A percentile compares a stretch with the other conserved stretches of the same genome.
phyloP scores from a whole-genome alignment of 2,797 vertebrate species.

The Ispidina lecontei region DNA sequence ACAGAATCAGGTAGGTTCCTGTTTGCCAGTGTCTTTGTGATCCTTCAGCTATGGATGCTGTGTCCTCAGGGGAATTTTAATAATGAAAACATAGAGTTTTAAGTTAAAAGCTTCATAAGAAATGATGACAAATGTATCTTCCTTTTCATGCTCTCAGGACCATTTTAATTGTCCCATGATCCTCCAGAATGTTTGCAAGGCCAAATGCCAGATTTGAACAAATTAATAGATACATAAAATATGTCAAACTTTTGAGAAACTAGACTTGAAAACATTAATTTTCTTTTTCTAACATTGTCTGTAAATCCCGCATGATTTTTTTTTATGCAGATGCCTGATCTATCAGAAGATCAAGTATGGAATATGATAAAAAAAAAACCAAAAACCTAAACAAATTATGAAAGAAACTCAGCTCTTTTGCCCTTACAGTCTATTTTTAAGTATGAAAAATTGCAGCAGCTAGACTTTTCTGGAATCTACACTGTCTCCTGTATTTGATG shows the following conservation, averaged over 20 bases:
- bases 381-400: background rate
- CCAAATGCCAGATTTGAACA: background rate
- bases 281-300: background rate
- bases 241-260: background rate
- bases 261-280: background rate
- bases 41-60: background rate
- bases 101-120: background rate
- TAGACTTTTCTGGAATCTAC: slow-evolving; percentile 79
- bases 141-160: background rate
- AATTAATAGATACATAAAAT: background rate
- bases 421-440: slow-evolving; percentile 70
- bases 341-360: background rate
- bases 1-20: background rate
- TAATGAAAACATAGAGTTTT: background rate
- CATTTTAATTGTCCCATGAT: background rate
- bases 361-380: background rate
- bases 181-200: background rate
- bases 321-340: slow-evolving; percentile 20
- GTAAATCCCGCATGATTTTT: slow-evolving; percentile 37
- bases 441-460: slow-evolving; percentile 76
- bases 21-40: background rate
- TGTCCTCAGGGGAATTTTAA: background rate
- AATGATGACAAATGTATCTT: background rate
- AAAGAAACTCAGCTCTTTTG: background rate
- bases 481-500: slow-evolving; percentile 75